Evolutionary conservation across 2,113 vertebrate genomes (phyloP).

Genomic region (Gyps fulvus): DNA sequence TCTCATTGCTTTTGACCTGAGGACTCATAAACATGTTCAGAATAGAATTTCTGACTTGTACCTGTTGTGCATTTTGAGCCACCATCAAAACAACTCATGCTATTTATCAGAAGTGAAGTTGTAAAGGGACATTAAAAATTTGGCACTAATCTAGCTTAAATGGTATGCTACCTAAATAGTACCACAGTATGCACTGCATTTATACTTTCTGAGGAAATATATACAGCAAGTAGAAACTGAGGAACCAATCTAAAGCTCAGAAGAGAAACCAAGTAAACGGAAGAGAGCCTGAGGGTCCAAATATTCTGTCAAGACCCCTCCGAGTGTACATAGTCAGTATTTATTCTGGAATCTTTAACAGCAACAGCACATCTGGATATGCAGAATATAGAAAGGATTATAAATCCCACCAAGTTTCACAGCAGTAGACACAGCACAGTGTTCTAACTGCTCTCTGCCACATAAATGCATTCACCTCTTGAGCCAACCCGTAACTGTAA

Average conservation of each 20-base stretch:
- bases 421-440: background rate
- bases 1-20: background rate
- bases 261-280: background rate
- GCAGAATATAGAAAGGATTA: background rate
- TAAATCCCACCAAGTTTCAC: background rate
- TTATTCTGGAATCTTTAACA: background rate
- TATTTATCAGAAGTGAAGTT: background rate
- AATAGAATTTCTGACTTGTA: background rate
- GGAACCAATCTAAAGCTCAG: background rate
- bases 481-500: background rate
- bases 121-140: background rate
- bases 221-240: background rate
- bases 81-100: background rate
- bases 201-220: background rate
- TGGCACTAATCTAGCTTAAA: background rate
- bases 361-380: background rate
- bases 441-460: too few relatives aligned
- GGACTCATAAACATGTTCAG: fast-evolving
- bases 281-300: background rate
- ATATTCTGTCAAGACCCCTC: background rate
- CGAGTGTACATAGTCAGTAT: background rate
- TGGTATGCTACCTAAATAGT: fast-evolving
- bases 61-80: background rate
- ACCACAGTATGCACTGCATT: background rate
- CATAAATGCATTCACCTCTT: fast-evolving